Evolutionary conservation across 2,888 invertebrate species (phyloP).

Genomic region (Sarcophaga rosellei): DNA sequence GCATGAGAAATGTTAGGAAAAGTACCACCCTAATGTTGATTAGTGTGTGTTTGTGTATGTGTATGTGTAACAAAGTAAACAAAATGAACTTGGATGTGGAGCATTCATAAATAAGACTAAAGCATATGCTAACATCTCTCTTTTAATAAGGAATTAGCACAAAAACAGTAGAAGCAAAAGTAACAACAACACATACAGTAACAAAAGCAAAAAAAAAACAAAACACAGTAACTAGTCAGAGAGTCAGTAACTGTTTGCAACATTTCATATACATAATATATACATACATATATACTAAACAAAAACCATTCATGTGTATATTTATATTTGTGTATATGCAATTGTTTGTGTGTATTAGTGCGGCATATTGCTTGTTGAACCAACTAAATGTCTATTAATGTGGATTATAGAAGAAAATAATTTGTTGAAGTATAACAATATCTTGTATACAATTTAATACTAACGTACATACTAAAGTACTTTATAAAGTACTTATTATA

Average conservation of each 20-base stretch:
- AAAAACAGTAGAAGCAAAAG: background rate
- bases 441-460: slow-evolving; percentile 29
- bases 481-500: background rate
- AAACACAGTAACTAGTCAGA: background rate
- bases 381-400: slow-evolving; percentile 43
- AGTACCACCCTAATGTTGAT: background rate
- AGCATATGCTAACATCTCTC: slow-evolving; percentile 15
- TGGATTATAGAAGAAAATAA: slow-evolving; percentile 28
- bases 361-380: background rate
- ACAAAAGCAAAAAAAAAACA: background rate
- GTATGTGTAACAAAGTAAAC: background rate
- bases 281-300: background rate
- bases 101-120: slow-evolving; percentile 11
- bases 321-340: background rate
- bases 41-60: background rate
- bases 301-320: background rate
- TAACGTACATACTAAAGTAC: background rate
- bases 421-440: slow-evolving; percentile 25
- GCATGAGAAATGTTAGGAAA: too few species aligned
- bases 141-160: background rate
- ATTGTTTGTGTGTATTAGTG: background rate
- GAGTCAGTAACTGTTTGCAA: background rate
- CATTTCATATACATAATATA: background rate
- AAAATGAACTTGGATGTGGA: slow-evolving; percentile 13
- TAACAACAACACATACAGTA: background rate